Evolutionary conservation across 2,797 vertebrate species (phyloP).

Genomic region (Neosilurus mollespiculum): DNA sequence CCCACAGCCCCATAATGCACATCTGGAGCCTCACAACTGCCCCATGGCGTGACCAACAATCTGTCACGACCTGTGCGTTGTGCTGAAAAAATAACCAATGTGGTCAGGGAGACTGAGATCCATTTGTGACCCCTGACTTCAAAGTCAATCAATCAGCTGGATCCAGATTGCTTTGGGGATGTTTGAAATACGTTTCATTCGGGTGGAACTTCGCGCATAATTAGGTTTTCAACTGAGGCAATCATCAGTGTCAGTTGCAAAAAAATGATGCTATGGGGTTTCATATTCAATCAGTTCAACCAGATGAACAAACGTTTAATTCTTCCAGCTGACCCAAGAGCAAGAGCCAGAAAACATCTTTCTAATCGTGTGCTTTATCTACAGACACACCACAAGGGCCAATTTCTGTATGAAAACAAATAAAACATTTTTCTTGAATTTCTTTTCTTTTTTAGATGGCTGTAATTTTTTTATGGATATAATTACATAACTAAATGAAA

Average conservation of each 20-base stretch:
- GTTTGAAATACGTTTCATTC: slow-evolving; percentile 39
- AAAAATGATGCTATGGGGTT: background rate
- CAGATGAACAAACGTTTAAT: slow-evolving; percentile 17
- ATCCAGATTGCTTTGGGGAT: slow-evolving; percentile 43
- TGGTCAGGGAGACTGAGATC: slow-evolving; percentile 55
- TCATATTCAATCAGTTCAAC: slow-evolving; percentile 5
- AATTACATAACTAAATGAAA: background rate
- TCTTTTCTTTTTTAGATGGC: background rate
- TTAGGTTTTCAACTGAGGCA: slow-evolving; percentile 45
- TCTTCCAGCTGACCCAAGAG: background rate
- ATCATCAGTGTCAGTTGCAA: slow-evolving; percentile 42
- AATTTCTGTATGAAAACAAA: background rate
- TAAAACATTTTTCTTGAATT: background rate
- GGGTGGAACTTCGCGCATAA: slow-evolving; percentile 45
- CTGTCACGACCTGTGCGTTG: slow-evolving; percentile 61
- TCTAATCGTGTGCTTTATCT: background rate
- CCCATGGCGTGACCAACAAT: slow-evolving; percentile 61
- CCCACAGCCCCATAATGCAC: slow-evolving; percentile 63
- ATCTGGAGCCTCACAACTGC: slow-evolving; percentile 60
- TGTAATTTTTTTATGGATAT: background rate
- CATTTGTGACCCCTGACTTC: slow-evolving; percentile 62
- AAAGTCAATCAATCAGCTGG: slow-evolving; percentile 57
- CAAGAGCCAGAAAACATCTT: background rate
- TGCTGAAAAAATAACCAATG: slow-evolving; percentile 64
- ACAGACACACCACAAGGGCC: background rate